Evolutionary conservation across 2,113 vertebrate species (phyloP), one percentile per base, ranked within the genome.

Genomic region (Isurus oxyrinchus): DNA sequence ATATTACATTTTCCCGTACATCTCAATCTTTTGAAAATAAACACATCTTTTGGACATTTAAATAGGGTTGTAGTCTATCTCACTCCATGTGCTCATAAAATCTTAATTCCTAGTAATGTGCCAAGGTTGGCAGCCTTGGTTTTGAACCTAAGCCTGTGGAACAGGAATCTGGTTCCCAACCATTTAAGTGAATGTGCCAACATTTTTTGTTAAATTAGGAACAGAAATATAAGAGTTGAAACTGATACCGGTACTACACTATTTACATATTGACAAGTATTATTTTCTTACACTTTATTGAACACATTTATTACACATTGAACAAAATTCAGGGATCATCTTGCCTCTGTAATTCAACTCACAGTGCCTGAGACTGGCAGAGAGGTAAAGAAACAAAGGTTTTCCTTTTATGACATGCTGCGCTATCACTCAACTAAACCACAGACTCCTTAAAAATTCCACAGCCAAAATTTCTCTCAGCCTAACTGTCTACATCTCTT

Each of bases 81-180:
- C 94, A 95, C 66, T 95, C 67, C 94, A 69, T 95, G 94, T 95
- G 66, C 66, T 72, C 67, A 72, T 72, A 95, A 95, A 95, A 95
- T 55, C 94, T 49, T 72, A 76, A 95, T 95, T 69, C 27, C 27
- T 3, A 27, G 66, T 95, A 53, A 95, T 13, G 13, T 72, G 44
- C 66, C 67, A 95, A 55, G 66, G 66, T 55, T 95, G 66, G 66
- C 94, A 95, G 66, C 13, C 49, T 72, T 95, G 66, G 94, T 55
- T 76, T 72, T 72, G 94, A 94, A 67, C 61, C 59, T n/a, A 35
- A 90, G 59, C 59, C 40, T 23, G n/a, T 16, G 27, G 94, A 69
- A 13, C 3, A 67, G 21, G 63, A 95, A 35, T 76, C 67, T 72
- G 27, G 49, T 95, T 55, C 13, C 67, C 67, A 72, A 95, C 67